Conservation (phyloP, 2,888 invertebrate genomes). For the Mamestra brassicae region DNA sequence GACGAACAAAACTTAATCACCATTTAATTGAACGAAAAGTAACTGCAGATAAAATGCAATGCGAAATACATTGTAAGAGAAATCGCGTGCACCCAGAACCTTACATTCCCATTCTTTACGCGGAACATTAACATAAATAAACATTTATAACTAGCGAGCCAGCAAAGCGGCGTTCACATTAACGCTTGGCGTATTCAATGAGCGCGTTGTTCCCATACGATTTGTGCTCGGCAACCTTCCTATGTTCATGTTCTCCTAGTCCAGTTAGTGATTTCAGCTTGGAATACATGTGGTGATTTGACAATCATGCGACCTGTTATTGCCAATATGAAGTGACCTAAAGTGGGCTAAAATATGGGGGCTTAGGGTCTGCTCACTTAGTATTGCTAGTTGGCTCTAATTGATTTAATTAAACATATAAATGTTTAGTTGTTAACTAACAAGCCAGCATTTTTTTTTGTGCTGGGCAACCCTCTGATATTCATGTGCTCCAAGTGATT, state of each 20-base stretch:
- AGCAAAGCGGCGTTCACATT: slow-evolving; percentile 59
- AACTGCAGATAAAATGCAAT: slow-evolving; percentile 56
- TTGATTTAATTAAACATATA: too few relatives aligned
- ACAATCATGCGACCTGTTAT: too few relatives aligned
- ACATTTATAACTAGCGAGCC: slow-evolving; percentile 67
- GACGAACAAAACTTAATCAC: slow-evolving; percentile 37
- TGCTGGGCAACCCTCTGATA: slow-evolving; percentile 10
- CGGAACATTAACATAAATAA: slow-evolving; percentile 73
- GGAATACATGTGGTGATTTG: too few relatives aligned
- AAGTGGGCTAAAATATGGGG: too few relatives aligned
- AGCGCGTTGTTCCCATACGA: slow-evolving; percentile 33
- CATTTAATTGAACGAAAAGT: slow-evolving; percentile 55
- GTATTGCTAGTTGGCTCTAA: too few relatives aligned
- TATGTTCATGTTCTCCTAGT: slow-evolving; percentile 30
- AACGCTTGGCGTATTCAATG: slow-evolving; percentile 55
- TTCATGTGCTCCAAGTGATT: slow-evolving; percentile 27
- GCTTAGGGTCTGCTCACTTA: too few relatives aligned
- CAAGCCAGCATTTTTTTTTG: too few relatives aligned
- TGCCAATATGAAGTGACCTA: too few relatives aligned
- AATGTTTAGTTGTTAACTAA: too few relatives aligned
- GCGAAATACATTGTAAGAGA: slow-evolving; percentile 60
- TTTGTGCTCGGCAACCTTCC: slow-evolving; percentile 27
- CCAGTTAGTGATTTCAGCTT: not conserved
- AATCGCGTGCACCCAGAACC: slow-evolving; percentile 54
- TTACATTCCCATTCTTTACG: slow-evolving; percentile 65